phyloP scores from a whole-genome alignment of 1,140 invertebrate genomes.

The Macrostomum lignano region DNA sequence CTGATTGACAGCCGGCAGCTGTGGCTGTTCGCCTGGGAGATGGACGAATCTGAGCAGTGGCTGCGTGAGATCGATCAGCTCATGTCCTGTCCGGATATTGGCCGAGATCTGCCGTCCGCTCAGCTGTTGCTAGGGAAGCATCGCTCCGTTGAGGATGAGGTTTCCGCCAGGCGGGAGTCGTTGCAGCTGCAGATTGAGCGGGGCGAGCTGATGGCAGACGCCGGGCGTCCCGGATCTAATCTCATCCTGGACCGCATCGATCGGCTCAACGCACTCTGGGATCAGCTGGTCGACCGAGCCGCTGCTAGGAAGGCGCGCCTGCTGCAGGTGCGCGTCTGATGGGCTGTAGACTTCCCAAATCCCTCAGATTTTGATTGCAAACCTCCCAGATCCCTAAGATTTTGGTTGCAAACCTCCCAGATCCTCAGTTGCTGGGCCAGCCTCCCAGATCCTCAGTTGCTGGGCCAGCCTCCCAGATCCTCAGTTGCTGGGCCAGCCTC shows the following conservation, averaged over 20 bases:
- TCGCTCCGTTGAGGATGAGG: slow-evolving; percentile 66
- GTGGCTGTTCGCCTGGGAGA: slow-evolving; percentile 95
- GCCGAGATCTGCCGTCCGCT: not conserved
- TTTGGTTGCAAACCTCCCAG: too few species aligned
- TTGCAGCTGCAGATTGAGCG: slow-evolving; percentile 57
- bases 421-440: too few species aligned
- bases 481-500: too few species aligned
- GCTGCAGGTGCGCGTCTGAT: too few species aligned
- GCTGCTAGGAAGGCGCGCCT: slow-evolving; percentile 65
- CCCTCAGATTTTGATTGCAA: too few species aligned
- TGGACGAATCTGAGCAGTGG: slow-evolving; percentile 87
- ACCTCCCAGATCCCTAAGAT: too few species aligned
- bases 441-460: too few species aligned
- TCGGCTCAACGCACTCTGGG: slow-evolving; percentile 74
- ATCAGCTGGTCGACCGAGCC: slow-evolving; percentile 60
- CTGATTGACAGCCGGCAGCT: slow-evolving; percentile 79
- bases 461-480: too few species aligned
- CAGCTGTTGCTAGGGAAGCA: slow-evolving; percentile 29
- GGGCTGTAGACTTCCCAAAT: too few species aligned
- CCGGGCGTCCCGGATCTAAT: slow-evolving; percentile 70
- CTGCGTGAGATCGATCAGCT: slow-evolving; percentile 93
- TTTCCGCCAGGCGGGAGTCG: slow-evolving; percentile 62
- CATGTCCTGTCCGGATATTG: slow-evolving; percentile 30
- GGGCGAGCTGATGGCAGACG: slow-evolving; percentile 63
- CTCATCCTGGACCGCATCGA: slow-evolving; percentile 65